Base-by-base conservation (phyloP, 2,113 vertebrate species). In the Pungitius pungitius region DNA sequence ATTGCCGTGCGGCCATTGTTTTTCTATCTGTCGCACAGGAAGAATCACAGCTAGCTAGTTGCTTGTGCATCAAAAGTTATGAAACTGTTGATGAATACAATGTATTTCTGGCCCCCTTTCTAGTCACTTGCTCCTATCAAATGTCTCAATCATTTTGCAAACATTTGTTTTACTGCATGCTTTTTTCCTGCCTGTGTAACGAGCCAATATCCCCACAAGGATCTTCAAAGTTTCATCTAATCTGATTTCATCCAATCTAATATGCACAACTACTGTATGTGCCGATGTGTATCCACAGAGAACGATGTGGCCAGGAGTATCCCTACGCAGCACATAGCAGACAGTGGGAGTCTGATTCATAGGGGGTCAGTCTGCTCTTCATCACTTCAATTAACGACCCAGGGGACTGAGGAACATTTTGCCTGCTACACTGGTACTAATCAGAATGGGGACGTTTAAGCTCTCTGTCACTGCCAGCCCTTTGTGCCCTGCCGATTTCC, bases 331-430 rank as follows among this genome's bases (percentile, higher is more conserved):
- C 74, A 78, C 85, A 65, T 30, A 62, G 79, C 49, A 52, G 83
- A 86, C 75, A 82, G 71, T 65, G 55, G n/a, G 72, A 80, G 83
- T 84, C 82, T 93, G 90, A 92, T 92, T 92, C 91, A 92, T 91
- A 72, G 88, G 37, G 60, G 77, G 84, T 69, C 73, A 62, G 80
- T 67, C 71, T 85, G 77, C 89, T 86, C 84, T 92, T 90, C 82
- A 90, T 93, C 91, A 93, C 82, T 88, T 84, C 92, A 92, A 93
- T 86, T 88, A 92, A 93, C 90, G 86, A 83, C 84, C 81, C 85
- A 24, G 51, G 83, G 84, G 80, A 82, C 57, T 1, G 45, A 60
- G 76, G 85, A 80, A 84, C 86, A 88, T 86, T 89, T 85, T 79
- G 84, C 90, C 82, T 84, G 82, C 77, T 89, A 57, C 85, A 81